Conservation (phyloP, 2,113 vertebrate genomes). For the Seriola dumerili region DNA sequence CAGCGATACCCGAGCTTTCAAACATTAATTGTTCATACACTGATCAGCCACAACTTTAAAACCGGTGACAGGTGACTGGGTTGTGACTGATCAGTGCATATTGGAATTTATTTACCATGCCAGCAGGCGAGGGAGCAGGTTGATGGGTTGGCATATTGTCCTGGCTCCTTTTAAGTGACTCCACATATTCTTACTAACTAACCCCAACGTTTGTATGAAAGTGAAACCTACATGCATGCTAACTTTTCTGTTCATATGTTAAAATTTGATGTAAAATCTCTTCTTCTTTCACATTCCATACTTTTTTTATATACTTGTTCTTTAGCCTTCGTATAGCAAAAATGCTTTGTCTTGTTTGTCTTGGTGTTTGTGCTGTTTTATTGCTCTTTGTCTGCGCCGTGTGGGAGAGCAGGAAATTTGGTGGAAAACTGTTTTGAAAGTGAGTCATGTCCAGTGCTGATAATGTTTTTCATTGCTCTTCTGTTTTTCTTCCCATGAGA, state of each 20-base stretch:
- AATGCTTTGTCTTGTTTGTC: no score
- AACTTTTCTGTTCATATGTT: no score
- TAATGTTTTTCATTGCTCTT: constrained; percentile 4
- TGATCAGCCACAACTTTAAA: no score
- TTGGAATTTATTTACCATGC: constrained; percentile 37
- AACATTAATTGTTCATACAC: constrained; percentile 44
- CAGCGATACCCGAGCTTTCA: constrained; percentile 25
- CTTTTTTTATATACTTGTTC: no score
- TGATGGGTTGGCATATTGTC: constrained; percentile 35
- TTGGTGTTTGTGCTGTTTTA: not conserved
- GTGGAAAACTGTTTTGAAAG: not conserved
- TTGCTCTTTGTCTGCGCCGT: not conserved
- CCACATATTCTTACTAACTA: no score
- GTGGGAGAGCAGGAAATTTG: not conserved
- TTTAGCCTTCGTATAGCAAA: no score
- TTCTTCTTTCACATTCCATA: no score
- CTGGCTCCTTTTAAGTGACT: constrained; percentile 8
- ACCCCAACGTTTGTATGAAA: no score
- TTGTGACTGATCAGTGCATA: not conserved
- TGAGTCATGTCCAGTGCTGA: not conserved
- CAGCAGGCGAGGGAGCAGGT: constrained; percentile 16
- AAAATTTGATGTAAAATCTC: no score
- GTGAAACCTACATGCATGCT: no score
- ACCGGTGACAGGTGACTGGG: no score
- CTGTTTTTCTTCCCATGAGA: not conserved